These are phyloP conservation scores for Adelphocoris suturalis DNA, from an alignment of 2,888 invertebrate genomes.

Conservation along the genomic window DNA sequence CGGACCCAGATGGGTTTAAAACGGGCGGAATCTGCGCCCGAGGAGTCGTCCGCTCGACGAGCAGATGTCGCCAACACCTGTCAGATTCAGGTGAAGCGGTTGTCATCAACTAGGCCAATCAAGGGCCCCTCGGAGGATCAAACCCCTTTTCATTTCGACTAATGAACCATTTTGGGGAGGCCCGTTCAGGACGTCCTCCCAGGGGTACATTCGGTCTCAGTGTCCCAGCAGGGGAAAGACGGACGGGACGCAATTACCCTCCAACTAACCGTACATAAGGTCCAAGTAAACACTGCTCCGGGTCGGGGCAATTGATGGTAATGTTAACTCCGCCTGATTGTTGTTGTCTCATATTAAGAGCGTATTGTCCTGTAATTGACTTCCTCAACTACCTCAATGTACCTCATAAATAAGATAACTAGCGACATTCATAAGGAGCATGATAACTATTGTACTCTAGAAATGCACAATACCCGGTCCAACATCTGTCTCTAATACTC, in stretches of 20 bases:
- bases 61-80: slow-evolving; percentile 64
- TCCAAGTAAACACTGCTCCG: slow-evolving; percentile 49
- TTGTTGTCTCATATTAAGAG: slow-evolving; percentile 68
- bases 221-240: slow-evolving; percentile 41
- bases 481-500: neutral
- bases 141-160: slow-evolving; percentile 64
- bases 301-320: slow-evolving; percentile 48
- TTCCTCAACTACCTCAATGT: slow-evolving; percentile 52
- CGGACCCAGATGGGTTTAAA: neutral
- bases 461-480: neutral
- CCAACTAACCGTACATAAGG: slow-evolving; percentile 49
- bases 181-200: slow-evolving; percentile 25
- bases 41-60: neutral
- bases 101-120: slow-evolving; percentile 40
- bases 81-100: slow-evolving; percentile 40
- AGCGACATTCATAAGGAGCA: slow-evolving; percentile 35
- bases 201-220: neutral
- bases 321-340: slow-evolving; percentile 67
- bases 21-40: neutral
- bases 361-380: slow-evolving; percentile 69
- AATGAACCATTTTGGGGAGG: slow-evolving; percentile 61
- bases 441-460: slow-evolving; percentile 32
- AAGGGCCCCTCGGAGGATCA: neutral
- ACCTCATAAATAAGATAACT: slow-evolving; percentile 45
- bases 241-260: slow-evolving; percentile 48